Base-by-base conservation (phyloP, 2,888 invertebrate species). In the Apoda limacodes region DNA sequence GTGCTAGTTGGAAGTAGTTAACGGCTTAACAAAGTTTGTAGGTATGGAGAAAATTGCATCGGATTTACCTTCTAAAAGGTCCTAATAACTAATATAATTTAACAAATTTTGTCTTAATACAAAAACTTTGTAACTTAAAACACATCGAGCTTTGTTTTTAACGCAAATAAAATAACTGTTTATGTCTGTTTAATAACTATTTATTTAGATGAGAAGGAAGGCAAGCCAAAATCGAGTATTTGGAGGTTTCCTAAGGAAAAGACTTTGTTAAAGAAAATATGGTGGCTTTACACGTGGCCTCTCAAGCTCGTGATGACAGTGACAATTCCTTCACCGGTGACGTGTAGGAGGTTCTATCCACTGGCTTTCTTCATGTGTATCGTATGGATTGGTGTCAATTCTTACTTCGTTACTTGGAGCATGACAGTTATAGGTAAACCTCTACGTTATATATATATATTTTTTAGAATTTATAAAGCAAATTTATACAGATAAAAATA, bases 371-470 rank as follows among this genome's bases (percentile, higher is more conserved):
- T 92, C 9, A 89, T 95, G 87, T 94, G 94, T 55, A 87, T 95
- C 13, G 60, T 92, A 2, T 93, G 92, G 87, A 93, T 97, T 40
- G 95, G 92, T 2, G 62, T 80, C 1, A 88, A 93, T 42, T 92
- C 95, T 0, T 97, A 95, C 56, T 50, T 93, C 30, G 90, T 94
- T 13, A 90, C 95, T 1, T 97, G 97, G 96, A 93, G 95, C 88
- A 89, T 95, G 60, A 88, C 93, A 15, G 83, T 91, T 3, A 86
- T 95, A 42, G 95, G 95, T 90, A 7, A 17, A 7, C 5, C 62
- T 66, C 68, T 48, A 23, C 12, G 22, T 25, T 10, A 12, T 7
- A 13, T 11, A 17, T n/a, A 9, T 9, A n/a, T n/a, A n/a, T n/a
- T n/a, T n/a, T n/a, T n/a, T n/a, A n/a, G n/a, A n/a, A n/a, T n/a